Base-by-base conservation (phyloP, 2,113 vertebrate species). In the Elaphurus davidianus region DNA sequence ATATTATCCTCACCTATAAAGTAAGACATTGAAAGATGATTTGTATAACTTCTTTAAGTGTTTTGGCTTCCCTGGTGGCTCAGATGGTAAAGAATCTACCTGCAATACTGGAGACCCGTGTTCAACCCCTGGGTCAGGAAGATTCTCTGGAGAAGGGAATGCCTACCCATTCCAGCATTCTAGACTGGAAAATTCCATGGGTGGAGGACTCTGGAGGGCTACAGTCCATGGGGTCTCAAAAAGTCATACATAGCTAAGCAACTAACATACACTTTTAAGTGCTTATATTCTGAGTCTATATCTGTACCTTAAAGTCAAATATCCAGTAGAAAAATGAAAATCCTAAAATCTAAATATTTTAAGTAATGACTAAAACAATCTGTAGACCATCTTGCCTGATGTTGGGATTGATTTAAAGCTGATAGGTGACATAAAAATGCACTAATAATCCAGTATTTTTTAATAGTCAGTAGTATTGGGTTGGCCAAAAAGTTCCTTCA, bases 271-370 rank as follows among this genome's bases (percentile, higher is more conserved):
- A 76, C 12, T 27, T 76, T 23, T 71, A 40, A 71, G n/a, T 71
- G 67, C 19, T 40, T 90, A n/a, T 16, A 90, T 57, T 79, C 36
- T 54, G 36, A 90, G 33, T 87, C n/a, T 45, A 36, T 30, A 94
- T 40, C 10, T 96, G 30, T 81, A 23, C 78, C 14, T 64, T 89
- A 78, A 81, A 92, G 59, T 95, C 52, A 78, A 94, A 87, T 89
- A 96, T 28, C 14, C 52, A 93, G 23, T 50, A 83, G 50, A 93
- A 95, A 98, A 94, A 62, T 86, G 16, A 93, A 94, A 95, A 96
- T 36, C 45, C 40, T 33, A 95, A 92, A 81, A 87, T 45, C 9
- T n/a, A 90, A 95, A 67, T 16, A 67, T 93, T 97, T 94, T 96
- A 90, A 87, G 28, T n/a, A 59, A 87, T 79, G 28, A 96, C 7